Evolutionary conservation across 2,888 invertebrate genomes (phyloP), one percentile per base, ranked within the genome.

Genomic region (Limulus polyphemus): DNA sequence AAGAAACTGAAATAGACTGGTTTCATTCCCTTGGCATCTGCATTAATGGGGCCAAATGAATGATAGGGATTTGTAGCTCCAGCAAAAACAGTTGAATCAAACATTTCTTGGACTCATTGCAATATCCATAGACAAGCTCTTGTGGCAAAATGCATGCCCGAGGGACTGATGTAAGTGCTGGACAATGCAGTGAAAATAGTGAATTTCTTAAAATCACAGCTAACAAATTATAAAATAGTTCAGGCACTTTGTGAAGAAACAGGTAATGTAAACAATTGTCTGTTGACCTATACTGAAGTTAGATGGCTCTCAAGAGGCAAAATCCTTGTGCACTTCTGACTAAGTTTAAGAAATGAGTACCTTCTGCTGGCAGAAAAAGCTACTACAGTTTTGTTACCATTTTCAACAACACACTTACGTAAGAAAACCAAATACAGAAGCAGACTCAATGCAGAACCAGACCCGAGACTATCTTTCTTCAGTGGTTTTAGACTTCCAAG

Each of bases 261-360:
- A 13, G 55, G 52, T 46, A 32, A 10, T 14, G 10, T 55, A n/a
- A 47, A n/a, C 10, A n/a, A 13, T 55, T 47, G 47, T 47, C 47
- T 59, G 3, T n/a, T 59, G 13, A 54, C 55, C 17, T 47, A 59
- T 48, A 55, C 55, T 32, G 55, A 55, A 17, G 55, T 59, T 11
- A 48, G 47, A 32, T 59, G 55, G 48, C 48, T 55, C 11, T 59
- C 55, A 50, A 16, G 47, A n/a, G 55, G 59, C 47, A 48, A 46
- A 52, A 46, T 56, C 17, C 17, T 14, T 11, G 56, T 9, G n/a
- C 11, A 49, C 17, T 7, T n/a, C n/a, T n/a, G n/a, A n/a, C n/a
- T n/a, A n/a, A n/a, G n/a, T n/a, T n/a, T n/a, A n/a, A n/a, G n/a
- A n/a, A n/a, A n/a, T n/a, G n/a, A n/a, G n/a, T n/a, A n/a, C n/a